Conservation (phyloP, 2,888 invertebrate genomes). For the Didymodactylos carnosus region DNA sequence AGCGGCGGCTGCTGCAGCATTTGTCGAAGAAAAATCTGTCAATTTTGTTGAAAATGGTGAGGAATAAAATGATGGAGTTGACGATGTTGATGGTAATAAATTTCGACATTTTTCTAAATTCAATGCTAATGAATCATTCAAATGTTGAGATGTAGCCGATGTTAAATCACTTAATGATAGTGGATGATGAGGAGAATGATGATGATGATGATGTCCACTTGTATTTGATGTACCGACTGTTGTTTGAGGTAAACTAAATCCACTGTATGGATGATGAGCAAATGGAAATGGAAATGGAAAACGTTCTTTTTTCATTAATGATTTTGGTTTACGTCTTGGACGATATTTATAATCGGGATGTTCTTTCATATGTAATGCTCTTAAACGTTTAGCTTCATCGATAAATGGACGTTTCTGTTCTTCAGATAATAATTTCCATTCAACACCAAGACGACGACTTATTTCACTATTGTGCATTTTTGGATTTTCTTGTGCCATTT, state of each 20-base stretch:
- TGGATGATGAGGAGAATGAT: too few species aligned
- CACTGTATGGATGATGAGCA: too few species aligned
- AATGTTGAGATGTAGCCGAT: not conserved
- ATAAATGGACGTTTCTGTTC: conserved; percentile 91
- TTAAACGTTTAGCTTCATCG: conserved; percentile 85
- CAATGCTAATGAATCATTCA: not conserved
- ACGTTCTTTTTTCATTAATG: conserved; percentile 2
- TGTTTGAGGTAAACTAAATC: too few species aligned
- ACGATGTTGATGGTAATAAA: not conserved
- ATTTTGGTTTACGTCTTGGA: conserved; percentile 80
- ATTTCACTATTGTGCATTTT: conserved; percentile 99
- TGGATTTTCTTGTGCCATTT: conserved; percentile 96
- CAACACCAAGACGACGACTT: conserved; percentile 80
- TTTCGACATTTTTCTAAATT: not conserved
- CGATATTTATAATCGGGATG: conserved; percentile 97
- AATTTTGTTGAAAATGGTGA: not conserved
- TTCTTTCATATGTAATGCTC: conserved; percentile 97
- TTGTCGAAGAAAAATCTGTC: not conserved
- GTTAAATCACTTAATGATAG: too few species aligned
- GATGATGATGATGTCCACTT: too few species aligned
- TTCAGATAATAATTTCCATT: conserved; percentile 89
- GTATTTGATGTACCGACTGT: not conserved
- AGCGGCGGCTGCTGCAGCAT: not conserved
- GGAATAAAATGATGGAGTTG: not conserved
- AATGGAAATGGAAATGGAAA: not conserved